These are phyloP conservation scores for Poeciliopsis presidionis DNA, from an alignment of 2,797 vertebrate genomes.

Conservation along the genomic window DNA sequence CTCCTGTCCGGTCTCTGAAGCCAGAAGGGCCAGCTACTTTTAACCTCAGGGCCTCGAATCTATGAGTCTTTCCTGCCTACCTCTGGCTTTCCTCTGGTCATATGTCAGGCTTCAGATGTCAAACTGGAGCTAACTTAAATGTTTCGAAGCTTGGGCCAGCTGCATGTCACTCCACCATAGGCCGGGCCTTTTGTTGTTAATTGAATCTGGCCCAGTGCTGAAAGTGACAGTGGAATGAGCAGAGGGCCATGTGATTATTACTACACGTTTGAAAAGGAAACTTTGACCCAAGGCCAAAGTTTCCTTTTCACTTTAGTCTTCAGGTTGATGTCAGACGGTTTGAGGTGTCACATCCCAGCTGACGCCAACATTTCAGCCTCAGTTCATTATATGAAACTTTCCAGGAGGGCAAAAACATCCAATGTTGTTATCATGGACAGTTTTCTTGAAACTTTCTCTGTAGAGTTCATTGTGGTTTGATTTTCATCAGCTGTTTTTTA, in stretches of 20 bases:
- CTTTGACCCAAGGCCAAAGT: conserved; percentile 26
- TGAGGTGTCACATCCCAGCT: background rate
- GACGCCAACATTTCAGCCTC: background rate
- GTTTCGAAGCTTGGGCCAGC: conserved; percentile 65
- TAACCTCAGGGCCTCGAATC: conserved; percentile 58
- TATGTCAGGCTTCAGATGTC: conserved; percentile 59
- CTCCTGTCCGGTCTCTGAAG: conserved; percentile 30
- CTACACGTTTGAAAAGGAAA: conserved; percentile 25
- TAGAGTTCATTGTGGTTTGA: background rate
- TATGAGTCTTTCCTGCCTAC: conserved; percentile 46
- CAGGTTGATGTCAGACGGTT: conserved; percentile 16
- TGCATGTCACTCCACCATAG: conserved; percentile 61
- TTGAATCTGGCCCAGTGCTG: conserved; percentile 69
- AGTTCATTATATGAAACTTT: background rate
- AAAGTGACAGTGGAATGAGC: conserved; percentile 59
- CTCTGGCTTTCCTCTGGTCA: conserved; percentile 53
- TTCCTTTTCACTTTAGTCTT: conserved; percentile 9
- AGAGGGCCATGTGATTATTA: conserved; percentile 50
- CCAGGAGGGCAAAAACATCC: background rate
- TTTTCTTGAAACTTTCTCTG: background rate
- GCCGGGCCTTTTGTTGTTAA: conserved; percentile 65
- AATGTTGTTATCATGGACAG: background rate
- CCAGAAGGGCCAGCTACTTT: conserved; percentile 55
- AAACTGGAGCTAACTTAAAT: conserved; percentile 61
- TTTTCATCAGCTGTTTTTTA: background rate